Base-by-base conservation (phyloP, 1,140 invertebrate genomes). In the Pogonomyrmex barbatus region DNA sequence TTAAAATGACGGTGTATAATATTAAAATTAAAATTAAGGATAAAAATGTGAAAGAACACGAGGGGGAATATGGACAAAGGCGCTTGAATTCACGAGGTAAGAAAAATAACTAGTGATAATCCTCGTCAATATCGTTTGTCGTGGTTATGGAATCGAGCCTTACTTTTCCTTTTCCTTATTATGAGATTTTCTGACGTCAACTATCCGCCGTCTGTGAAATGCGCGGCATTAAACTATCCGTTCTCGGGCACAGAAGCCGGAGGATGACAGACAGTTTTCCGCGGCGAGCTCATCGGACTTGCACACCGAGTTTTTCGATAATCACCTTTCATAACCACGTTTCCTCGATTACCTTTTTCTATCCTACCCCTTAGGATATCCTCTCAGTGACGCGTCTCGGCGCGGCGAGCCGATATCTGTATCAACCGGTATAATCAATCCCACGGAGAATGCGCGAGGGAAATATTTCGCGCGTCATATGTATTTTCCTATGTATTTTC, bases 291-390 rank as follows among this genome's bases (percentile, higher is more conserved):
- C 75, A 56, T 76, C 52, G 54, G n/a, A 60, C 62, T 52, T 33
- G 42, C 63, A n/a, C 50, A 39, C 39, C 65, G 71, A 88, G 67
- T 88, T 78, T 58, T 52, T 78, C 85, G 88, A 87, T 89, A 86
- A 89, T 89, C 88, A 87, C 58, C 68, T 81, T 89, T 86, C 84
- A 63, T 81, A 71, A 70, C 81, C 87, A 73, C 39, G 56, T 60
- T 89, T 89, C 42, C 75, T 85, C 45, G 56, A 24, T 85, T 85
- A 78, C 36, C 77, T 71, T 71, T 62, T 42, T 82, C 39, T 5
- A 65, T 10, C 62, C 10, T 17, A 75, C 54, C 30, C n/a, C 24
- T 24, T 17, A 12, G n/a, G 58, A 70, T 17, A 81, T 75, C 17
- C 5, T 36, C 24, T 4, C 58, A 3, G 4, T 30, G 30, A 17